These are phyloP conservation scores for Batillaria attramentaria DNA, from an alignment of 1,140 invertebrate genomes.

Conservation along the genomic window DNA sequence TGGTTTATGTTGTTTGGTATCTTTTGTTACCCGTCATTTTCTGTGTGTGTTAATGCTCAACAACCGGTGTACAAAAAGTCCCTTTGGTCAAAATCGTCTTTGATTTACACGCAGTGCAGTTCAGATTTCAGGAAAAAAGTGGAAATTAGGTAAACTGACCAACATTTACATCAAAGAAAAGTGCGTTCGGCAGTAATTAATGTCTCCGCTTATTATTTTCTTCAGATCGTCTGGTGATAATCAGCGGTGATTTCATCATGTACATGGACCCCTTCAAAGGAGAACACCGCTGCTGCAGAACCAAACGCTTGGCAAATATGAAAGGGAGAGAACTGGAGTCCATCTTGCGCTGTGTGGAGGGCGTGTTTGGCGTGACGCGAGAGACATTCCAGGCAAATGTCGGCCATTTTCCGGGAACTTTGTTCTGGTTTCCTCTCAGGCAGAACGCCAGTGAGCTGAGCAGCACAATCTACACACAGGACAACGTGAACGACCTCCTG, in stretches of 20 bases:
- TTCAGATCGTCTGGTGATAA: slow-evolving; percentile 60
- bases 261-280: slow-evolving; percentile 56
- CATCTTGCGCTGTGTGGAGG: slow-evolving; percentile 28
- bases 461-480: slow-evolving; percentile 38
- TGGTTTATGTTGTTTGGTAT: not conserved
- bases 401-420: slow-evolving; percentile 47
- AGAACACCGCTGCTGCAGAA: slow-evolving; percentile 8
- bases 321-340: slow-evolving; percentile 34
- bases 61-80: not conserved
- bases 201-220: not conserved
- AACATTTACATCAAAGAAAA: not conserved
- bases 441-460: slow-evolving; percentile 36
- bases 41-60: not conserved
- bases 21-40: not conserved
- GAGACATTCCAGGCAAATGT: slow-evolving; percentile 14
- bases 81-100: not conserved
- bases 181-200: no score
- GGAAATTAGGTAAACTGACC: not conserved
- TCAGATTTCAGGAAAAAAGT: not conserved
- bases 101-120: not conserved
- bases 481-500: slow-evolving; percentile 49
- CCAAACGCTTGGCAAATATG: slow-evolving; percentile 37
- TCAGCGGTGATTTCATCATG: slow-evolving; percentile 56
- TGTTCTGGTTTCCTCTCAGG: slow-evolving; percentile 61
- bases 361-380: slow-evolving; percentile 39